Base-by-base conservation (phyloP, 1,140 invertebrate species). In the Branchinecta lynchi region DNA sequence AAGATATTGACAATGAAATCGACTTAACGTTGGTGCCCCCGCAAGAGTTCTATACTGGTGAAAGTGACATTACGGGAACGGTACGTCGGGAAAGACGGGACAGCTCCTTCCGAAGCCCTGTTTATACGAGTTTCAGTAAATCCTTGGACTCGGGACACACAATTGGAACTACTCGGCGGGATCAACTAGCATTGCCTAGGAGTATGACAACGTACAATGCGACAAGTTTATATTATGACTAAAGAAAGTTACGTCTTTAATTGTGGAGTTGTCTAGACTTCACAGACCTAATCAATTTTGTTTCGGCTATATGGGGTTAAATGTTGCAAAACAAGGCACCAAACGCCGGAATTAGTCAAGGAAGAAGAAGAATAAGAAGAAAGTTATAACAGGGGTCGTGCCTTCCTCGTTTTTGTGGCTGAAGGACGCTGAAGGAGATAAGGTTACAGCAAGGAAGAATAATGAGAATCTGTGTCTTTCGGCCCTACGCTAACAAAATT, bases 1-100 rank as follows among this genome's bases (percentile, higher is more conserved):
- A 84, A 51, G 86, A 87, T 75, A 84, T 87, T 68, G 86, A 88
- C 74, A 86, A 84, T 7, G 86, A 87, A 75, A 85, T 87, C 70
- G 85, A 86, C 77, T 79, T 87, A 43, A 82, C 83, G n/a, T 69
- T 73, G 67, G 73, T 74, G 67, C 73, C 75, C 51, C 51, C 51
- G 12, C 51, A 60, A 60, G 51, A 60, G 51, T 60, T 72, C 68
- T 72, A 71, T 66, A 72, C 68, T 20, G 12, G 51, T 60, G 51
- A 60, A 60, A 60, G 51, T 60, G 6, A 60, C 51, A 3, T 60
- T 15, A 20, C 17, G 12, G 51, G 51, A 20, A 60, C 51, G 6
- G 17, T 60, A 15, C 12, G 17, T 15, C 51, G 51, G 51, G 51
- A 60, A 12, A 60, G 51, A 60, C 12, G 2, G 17, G 51, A 60